phyloP scores from a whole-genome alignment of 1,140 invertebrate genomes.

The Portunus trituberculatus region DNA sequence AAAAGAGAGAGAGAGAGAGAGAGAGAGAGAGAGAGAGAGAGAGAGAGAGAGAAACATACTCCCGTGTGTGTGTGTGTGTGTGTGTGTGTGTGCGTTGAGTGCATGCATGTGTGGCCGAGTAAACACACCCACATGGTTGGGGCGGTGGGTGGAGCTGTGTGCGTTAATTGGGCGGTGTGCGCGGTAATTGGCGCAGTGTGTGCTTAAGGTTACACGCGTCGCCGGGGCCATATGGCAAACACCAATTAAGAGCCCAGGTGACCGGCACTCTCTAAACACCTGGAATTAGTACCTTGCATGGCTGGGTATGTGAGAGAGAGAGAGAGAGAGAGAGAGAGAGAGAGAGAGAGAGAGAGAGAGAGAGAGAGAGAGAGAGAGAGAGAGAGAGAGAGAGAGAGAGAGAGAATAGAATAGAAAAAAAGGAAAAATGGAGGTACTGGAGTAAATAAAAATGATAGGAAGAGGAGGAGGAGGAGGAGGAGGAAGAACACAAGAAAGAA shows the following conservation, averaged over 20 bases:
- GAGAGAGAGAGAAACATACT: too few species aligned
- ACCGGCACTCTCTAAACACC: too few species aligned
- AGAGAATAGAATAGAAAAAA: not conserved
- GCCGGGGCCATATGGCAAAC: too few species aligned
- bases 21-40: not conserved
- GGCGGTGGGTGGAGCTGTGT: conserved; percentile 28
- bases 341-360: not conserved
- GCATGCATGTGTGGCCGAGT: not conserved
- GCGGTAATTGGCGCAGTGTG: conserved; percentile 6
- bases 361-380: not conserved
- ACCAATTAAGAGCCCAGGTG: too few species aligned
- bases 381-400: not conserved
- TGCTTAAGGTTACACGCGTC: not conserved
- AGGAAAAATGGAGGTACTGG: not conserved
- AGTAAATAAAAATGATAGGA: not conserved
- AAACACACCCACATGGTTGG: conserved; percentile 27
- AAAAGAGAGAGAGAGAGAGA: not conserved
- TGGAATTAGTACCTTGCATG: not conserved
- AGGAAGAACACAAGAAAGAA: not conserved
- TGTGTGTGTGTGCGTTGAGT: not conserved
- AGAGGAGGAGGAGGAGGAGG: not conserved
- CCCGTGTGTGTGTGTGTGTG: conserved; percentile 27
- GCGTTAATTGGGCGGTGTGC: not conserved
- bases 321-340: not conserved
- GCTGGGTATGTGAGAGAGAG: not conserved